Percentiles rank a stretch among this genome's conserved stretches.
Evolutionary conservation across 1,140 invertebrate genomes (phyloP).

Genomic region (Zaprionus capensis): DNA sequence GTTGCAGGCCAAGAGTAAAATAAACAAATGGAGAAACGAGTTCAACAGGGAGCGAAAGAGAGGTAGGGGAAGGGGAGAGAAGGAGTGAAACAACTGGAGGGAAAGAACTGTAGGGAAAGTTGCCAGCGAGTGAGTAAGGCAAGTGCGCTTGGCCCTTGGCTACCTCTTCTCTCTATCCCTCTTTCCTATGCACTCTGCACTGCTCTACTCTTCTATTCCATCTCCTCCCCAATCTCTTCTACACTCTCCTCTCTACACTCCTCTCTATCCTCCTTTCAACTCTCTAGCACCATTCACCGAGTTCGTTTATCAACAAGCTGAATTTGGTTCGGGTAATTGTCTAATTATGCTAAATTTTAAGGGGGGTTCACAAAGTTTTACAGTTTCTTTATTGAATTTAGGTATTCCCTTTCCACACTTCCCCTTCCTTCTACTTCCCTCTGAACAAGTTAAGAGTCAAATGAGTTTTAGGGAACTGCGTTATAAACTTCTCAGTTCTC

Average conservation of each 20-base stretch:
- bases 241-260: neutral
- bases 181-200: neutral
- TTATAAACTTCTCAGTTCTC: neutral
- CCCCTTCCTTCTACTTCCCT: neutral
- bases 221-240: neutral
- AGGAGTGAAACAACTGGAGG: neutral
- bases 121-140: neutral
- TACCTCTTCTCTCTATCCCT: neutral
- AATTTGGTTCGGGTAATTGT: constrained; percentile 32
- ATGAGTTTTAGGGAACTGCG: constrained; percentile 30
- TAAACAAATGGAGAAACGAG: constrained; percentile 30
- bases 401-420: neutral
- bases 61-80: too few relatives aligned
- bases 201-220: neutral
- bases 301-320: constrained; percentile 23
- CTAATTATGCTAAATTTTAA: constrained; percentile 43
- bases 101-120: neutral
- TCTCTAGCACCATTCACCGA: neutral
- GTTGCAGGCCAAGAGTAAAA: constrained; percentile 32
- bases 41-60: constrained; percentile 1
- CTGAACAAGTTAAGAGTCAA: constrained; percentile 13
- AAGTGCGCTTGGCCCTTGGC: neutral
- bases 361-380: constrained; percentile 14
- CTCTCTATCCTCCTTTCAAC: neutral
- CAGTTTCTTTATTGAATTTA: constrained; percentile 42